Conservation (phyloP, 1,140 invertebrate genomes). For the Cyphomyrmex costatus region DNA sequence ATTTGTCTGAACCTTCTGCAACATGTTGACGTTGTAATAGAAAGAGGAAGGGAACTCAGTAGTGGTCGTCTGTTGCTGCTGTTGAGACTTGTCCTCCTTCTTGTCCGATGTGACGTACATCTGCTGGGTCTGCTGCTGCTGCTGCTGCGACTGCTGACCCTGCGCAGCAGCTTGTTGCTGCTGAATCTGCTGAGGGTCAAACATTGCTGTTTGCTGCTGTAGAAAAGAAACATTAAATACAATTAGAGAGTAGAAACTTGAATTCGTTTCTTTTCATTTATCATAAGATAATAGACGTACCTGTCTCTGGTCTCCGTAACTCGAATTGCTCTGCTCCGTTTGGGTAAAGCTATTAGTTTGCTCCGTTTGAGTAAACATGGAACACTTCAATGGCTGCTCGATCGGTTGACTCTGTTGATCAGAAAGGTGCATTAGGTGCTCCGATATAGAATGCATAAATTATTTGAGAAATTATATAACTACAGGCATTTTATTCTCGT, state of each 20-base stretch:
- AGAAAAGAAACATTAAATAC: conserved; percentile 26
- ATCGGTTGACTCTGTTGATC: conserved; percentile 79
- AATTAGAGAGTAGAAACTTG: not conserved
- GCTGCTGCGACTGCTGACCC: conserved; percentile 85
- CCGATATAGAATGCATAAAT: not conserved
- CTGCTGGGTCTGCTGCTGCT: conserved; percentile 85
- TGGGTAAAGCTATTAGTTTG: conserved; percentile 85
- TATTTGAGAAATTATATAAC: not conserved
- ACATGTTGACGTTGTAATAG: conserved; percentile 88
- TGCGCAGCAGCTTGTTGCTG: conserved; percentile 85
- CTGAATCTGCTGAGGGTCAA: conserved; percentile 86
- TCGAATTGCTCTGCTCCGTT: conserved; percentile 84
- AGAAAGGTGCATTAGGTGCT: conserved; percentile 60
- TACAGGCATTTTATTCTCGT: not conserved
- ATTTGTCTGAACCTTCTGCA: conserved; percentile 87
- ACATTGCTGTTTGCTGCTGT: conserved; percentile 83
- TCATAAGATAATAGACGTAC: conserved; percentile 42
- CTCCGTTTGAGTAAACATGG: conserved; percentile 85
- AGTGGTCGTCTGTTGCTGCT: conserved; percentile 83
- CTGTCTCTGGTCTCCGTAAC: conserved; percentile 82
- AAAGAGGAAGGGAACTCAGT: conserved; percentile 86
- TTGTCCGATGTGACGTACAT: conserved; percentile 85
- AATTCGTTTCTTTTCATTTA: not conserved
- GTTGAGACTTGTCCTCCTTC: conserved; percentile 85
- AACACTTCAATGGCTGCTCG: conserved; percentile 83